These are phyloP conservation scores for Scomberomorus guttatus DNA, from an alignment of 2,797 vertebrate genomes.

Conservation along the genomic window DNA sequence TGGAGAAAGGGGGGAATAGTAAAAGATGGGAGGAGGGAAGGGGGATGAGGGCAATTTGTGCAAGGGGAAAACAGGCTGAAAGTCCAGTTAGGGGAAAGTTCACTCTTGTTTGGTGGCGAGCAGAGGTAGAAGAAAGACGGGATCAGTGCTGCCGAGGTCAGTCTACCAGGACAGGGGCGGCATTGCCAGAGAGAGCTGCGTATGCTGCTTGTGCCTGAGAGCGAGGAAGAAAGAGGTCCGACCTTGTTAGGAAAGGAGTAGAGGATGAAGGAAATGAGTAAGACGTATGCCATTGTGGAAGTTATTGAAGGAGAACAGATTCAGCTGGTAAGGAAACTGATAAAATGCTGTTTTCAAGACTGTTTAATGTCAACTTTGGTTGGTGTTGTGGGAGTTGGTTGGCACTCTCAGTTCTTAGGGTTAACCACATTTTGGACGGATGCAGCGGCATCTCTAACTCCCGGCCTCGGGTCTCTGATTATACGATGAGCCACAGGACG, in stretches of 20 bases:
- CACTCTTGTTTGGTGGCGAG: conserved; percentile 78
- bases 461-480: conserved; percentile 72
- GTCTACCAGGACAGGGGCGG: conserved; percentile 56
- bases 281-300: conserved; percentile 88
- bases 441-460: conserved; percentile 69
- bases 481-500: conserved; percentile 53
- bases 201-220: conserved; percentile 29
- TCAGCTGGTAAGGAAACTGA: conserved; percentile 86
- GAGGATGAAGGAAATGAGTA: conserved; percentile 88
- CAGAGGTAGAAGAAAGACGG: conserved; percentile 75
- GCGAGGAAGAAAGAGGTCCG: conserved; percentile 42
- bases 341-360: conserved; percentile 9
- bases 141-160: conserved; percentile 63
- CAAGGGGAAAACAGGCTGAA: conserved; percentile 86
- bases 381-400: background rate
- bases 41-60: conserved; percentile 80
- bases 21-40: conserved; percentile 59
- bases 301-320: conserved; percentile 88
- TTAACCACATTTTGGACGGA: conserved; percentile 25
- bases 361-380: conserved; percentile 22
- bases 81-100: conserved; percentile 91
- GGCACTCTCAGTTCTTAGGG: conserved; percentile 14
- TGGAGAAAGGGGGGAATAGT: conserved; percentile 50
- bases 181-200: conserved; percentile 47
- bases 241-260: conserved; percentile 56